Percentiles rank a stretch among this genome's conserved stretches.
phyloP scores from a whole-genome alignment of 2,113 vertebrate genomes.

The Neolamprologus longior region DNA sequence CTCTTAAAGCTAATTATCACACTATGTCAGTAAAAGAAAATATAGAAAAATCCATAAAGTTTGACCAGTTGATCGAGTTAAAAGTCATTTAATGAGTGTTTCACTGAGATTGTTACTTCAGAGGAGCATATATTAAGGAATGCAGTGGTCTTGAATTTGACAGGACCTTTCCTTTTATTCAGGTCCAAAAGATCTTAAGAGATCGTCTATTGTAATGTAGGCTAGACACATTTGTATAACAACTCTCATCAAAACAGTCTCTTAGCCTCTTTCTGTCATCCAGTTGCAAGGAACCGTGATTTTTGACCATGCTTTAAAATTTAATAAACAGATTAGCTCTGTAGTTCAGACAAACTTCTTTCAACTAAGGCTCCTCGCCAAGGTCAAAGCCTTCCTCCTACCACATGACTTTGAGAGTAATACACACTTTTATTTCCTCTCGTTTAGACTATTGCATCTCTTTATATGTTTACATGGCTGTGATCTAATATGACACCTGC shows the following conservation, averaged over 20 bases:
- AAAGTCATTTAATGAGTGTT: background rate
- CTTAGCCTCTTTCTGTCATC: background rate
- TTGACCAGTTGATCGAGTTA: background rate
- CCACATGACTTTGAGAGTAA: background rate
- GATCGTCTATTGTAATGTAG: background rate
- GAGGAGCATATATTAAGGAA: background rate
- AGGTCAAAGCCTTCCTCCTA: background rate
- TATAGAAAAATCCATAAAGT: background rate
- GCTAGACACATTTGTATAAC: background rate
- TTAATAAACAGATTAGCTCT: background rate
- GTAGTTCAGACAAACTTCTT: background rate
- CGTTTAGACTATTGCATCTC: background rate
- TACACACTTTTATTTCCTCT: background rate
- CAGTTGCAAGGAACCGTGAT: background rate
- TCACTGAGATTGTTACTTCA: background rate
- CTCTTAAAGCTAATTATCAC: background rate
- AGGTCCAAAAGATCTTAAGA: background rate
- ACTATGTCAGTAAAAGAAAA: background rate
- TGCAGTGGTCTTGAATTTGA: background rate
- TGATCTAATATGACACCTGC: background rate
- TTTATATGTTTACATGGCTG: background rate
- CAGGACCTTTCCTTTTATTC: background rate
- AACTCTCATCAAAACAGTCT: background rate
- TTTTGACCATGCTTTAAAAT: background rate
- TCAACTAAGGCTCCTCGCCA: background rate